Base-by-base conservation (phyloP, 2,113 vertebrate genomes). In the Leucopternis melanops region DNA sequence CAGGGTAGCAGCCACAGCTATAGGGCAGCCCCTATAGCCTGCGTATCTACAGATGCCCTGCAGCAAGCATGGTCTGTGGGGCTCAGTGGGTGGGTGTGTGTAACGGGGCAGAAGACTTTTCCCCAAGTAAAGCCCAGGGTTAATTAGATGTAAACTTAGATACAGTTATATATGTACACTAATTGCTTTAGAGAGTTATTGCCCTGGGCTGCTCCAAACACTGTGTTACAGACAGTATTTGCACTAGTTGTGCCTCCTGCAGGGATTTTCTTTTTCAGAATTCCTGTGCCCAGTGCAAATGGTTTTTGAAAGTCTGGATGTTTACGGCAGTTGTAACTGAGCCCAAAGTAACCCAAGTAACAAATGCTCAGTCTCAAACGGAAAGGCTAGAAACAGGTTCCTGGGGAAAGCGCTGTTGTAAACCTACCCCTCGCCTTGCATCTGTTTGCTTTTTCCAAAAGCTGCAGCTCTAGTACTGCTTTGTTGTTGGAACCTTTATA, bases 21-120 rank as follows among this genome's bases (percentile, higher is more conserved):
- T 17, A 45, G 66, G 29, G 5, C 40, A 90, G 66, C 40, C 15
- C 45, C 63, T 19, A 2, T 9, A 71, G 16, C 25, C 50, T 62
- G 8, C 2, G 0, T 20, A 8, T 11, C 16, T 45, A 25, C 0
- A 1, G 27, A 16, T 62, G 6, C 31, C 16, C 59, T 44, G 23
- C 5, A 8, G 23, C 34, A 29, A 31, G 19, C 1, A 0, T 11
- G 11, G 10, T 27, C 47, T 29, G 6, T 14, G 3, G 20, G 65
- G 17, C 31, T 92, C 22, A 5, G 44, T 7, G 29, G 32, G 16
- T 10, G 11, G 19, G 8, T 3, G 50, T 27, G 10, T 5, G 4
- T 59, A 71, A 22, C 3, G 1, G 19, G 13, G 8, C 26, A 55
- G 38, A 80, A 81, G 52, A 22, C 42, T 32, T 79, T 31, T 71